These are phyloP conservation scores for Sebastes cheni DNA, from an alignment of 2,797 vertebrate genomes.

Conservation along the genomic window DNA sequence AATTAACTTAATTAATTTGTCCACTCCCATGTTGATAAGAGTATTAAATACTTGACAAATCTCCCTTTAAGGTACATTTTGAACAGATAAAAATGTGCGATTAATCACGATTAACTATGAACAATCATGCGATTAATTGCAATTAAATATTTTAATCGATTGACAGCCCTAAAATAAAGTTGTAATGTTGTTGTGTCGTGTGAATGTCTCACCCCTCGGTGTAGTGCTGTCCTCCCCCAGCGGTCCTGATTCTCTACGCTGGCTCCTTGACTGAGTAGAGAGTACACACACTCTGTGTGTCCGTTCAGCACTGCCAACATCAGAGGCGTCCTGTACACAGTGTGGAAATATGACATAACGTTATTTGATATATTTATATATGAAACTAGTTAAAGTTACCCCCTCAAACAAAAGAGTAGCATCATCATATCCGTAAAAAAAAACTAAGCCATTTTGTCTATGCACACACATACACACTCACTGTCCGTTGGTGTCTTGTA, in stretches of 20 bases:
- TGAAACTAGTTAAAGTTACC: background rate
- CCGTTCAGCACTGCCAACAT: conserved; percentile 96
- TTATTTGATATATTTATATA: background rate
- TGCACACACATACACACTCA: conserved; percentile 78
- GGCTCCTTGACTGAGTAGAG: conserved; percentile 93
- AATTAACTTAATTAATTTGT: too few relatives aligned
- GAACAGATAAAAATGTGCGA: too few relatives aligned
- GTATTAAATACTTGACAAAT: too few relatives aligned
- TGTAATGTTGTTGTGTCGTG: background rate
- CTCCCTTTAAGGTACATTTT: too few relatives aligned
- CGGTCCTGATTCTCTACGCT: conserved; percentile 92
- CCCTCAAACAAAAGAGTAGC: background rate
- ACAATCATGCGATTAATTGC: too few relatives aligned
- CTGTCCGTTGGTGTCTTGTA: conserved; percentile 93
- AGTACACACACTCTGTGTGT: conserved; percentile 93
- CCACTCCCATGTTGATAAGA: too few relatives aligned
- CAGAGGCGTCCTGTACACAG: conserved; percentile 87
- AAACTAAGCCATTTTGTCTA: background rate
- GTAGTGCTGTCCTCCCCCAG: conserved; percentile 93
- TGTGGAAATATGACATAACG: background rate
- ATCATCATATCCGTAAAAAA: background rate
- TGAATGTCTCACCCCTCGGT: conserved; percentile 88
- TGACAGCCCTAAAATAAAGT: fast-evolving
- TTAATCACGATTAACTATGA: too few relatives aligned
- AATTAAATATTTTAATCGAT: too few relatives aligned